Evolutionary conservation across 2,113 vertebrate genomes (phyloP).

Genomic region (Phainopepla nitens): DNA sequence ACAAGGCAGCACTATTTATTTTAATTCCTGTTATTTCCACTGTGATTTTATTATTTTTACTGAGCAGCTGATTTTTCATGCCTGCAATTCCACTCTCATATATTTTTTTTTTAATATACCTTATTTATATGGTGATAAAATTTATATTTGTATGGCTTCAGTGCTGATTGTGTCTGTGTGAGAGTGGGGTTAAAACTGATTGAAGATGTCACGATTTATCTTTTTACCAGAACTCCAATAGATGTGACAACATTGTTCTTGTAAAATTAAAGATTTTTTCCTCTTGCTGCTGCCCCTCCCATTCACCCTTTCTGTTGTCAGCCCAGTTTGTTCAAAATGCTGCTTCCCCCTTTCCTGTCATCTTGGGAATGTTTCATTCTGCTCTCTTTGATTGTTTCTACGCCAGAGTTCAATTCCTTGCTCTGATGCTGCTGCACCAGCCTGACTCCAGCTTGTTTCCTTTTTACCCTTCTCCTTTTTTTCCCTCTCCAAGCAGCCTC

Average conservation of each 20-base stretch:
- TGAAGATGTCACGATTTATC: not conserved
- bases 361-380: not conserved
- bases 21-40: not conserved
- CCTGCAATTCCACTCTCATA: not conserved
- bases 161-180: not conserved
- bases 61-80: not conserved
- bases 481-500: not conserved
- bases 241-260: not conserved
- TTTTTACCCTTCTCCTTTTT: not conserved
- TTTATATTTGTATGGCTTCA: not conserved
- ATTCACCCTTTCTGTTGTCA: not conserved
- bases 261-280: not conserved
- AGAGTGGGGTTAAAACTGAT: not conserved
- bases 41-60: not conserved
- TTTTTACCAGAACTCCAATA: not conserved
- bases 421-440: not conserved
- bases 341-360: not conserved
- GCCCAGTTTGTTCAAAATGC: not conserved
- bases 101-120: not conserved
- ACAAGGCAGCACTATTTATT: slow-evolving; percentile 3
- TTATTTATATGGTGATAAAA: not conserved
- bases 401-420: not conserved
- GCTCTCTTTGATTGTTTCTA: not conserved
- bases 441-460: not conserved
- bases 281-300: not conserved